Base-by-base conservation (phyloP, 2,797 vertebrate genomes). In the Manis pentadactyla region DNA sequence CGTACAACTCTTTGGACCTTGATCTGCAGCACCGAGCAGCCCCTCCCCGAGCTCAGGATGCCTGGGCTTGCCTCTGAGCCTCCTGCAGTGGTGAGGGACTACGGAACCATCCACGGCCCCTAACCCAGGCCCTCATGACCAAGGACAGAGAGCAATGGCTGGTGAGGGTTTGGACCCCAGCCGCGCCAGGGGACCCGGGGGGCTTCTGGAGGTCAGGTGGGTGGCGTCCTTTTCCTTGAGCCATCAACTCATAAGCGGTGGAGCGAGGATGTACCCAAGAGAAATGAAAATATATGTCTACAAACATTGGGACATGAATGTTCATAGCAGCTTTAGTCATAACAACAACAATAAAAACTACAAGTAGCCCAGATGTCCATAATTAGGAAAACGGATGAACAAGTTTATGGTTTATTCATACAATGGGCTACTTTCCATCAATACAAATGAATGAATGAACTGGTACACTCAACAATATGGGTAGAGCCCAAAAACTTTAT, bases 381-480 rank as follows among this genome's bases (percentile, higher is more conserved):
- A 10, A 61, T 31, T 93, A 49, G 87, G 68, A 88, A 91, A 59
- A 18, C 14, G 21, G 39, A n/a, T 12, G 51, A 10, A 68, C 25
- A 29, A 9, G 55, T 11, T 0, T 29, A 31, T 18, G 46, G 18
- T 17, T 0, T 55, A 1, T 4, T 79, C 68, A 29, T 31, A 21
- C 13, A 8, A 17, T 0, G 5, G 71, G 59, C 21, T 17, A 25
- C 64, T 68, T 46, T 14, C 23, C 57, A 6, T 55, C 3, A 2
- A 5, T 42, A 57, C 12, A 3, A 34, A n/a, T 2, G 39, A 34
- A 37, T 21, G 39, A 46, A 46, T 46, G 46, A 46, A 19, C 23
- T 5, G 18, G 37, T 3, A 29, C 3, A 6, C 0, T 12, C 8
- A 1, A 17, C n/a, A 1, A 3, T 4, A 2, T 1, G 29, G 13